Conservation (phyloP, 2,888 invertebrate species). For the Cyaniris semiargus region DNA sequence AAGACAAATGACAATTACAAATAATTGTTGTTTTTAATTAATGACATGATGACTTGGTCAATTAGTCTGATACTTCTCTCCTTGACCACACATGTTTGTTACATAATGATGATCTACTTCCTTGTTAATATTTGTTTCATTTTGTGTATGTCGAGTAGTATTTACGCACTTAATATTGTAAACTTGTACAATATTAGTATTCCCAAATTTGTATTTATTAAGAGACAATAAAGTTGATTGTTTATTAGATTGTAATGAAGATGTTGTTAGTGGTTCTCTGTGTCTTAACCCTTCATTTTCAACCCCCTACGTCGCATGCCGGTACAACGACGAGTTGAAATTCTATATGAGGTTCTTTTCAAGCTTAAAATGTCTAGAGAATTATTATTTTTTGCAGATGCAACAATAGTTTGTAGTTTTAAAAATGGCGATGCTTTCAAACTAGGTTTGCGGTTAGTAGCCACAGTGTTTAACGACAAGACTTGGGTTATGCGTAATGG, state of each 20-base stretch:
- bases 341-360: too few species aligned
- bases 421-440: neutral
- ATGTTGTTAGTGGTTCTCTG: too few species aligned
- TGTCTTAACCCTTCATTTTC: too few species aligned
- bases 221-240: too few species aligned
- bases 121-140: slow-evolving; percentile 5
- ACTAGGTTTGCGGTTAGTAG: neutral
- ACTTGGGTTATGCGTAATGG: neutral
- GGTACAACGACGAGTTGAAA: too few species aligned
- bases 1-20: neutral
- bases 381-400: too few species aligned
- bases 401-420: neutral
- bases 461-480: neutral
- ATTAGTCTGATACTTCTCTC: slow-evolving; percentile 18
- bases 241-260: too few species aligned
- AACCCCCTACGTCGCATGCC: too few species aligned
- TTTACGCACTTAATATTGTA: neutral
- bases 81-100: slow-evolving; percentile 30
- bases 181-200: too few species aligned
- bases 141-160: neutral
- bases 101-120: neutral
- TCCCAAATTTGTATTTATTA: too few species aligned
- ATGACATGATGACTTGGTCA: slow-evolving; percentile 27
- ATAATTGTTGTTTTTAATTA: slow-evolving; percentile 29
- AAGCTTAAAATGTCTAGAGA: too few species aligned